Conservation (phyloP, 2,113 vertebrate genomes). For the Dasypus novemcinctus region DNA sequence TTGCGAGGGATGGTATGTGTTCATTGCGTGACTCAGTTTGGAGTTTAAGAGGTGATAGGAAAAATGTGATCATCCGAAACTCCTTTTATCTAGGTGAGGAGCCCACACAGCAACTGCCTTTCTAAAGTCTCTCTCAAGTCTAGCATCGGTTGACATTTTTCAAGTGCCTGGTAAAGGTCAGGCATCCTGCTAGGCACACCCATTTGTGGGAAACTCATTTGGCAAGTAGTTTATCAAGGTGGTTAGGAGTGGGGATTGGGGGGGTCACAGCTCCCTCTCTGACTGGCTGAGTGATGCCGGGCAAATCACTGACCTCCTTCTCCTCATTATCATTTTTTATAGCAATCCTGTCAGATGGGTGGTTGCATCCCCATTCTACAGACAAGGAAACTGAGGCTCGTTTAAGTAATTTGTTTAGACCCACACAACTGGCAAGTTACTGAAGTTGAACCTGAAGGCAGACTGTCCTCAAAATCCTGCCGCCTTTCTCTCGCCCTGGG, state of each 20-base stretch:
- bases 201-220: background rate
- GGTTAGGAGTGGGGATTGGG: background rate
- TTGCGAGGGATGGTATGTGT: background rate
- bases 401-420: background rate
- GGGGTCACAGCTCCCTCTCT: background rate
- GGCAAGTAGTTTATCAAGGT: background rate
- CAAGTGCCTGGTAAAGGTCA: background rate
- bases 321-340: background rate
- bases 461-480: background rate
- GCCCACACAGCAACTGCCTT: background rate
- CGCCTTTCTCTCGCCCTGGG: background rate
- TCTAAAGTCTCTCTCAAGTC: background rate
- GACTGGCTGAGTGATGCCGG: background rate
- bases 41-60: background rate
- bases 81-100: background rate
- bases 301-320: background rate
- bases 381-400: background rate
- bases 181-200: background rate
- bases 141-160: background rate
- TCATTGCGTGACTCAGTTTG: background rate
- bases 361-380: background rate
- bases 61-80: slow-evolving; percentile 19
- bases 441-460: background rate
- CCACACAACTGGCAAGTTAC: background rate
- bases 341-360: background rate